Conservation (phyloP, 2,888 invertebrate genomes). For the Drosophila sordidula region DNA sequence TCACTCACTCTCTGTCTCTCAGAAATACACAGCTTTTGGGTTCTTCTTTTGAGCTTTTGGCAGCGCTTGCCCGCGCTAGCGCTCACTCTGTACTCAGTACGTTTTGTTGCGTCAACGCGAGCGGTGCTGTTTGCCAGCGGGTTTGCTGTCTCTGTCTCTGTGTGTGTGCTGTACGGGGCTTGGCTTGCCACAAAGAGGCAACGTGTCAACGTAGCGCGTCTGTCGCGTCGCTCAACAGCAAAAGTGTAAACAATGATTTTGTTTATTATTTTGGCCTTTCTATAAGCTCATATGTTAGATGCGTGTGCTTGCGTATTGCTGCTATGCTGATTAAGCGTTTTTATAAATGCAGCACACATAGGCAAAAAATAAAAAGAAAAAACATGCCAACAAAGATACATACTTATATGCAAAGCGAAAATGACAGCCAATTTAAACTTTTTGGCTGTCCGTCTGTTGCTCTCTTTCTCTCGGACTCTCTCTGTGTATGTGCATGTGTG, state of each 20-base stretch:
- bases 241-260: conserved; percentile 72
- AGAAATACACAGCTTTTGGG: conserved; percentile 35
- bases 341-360: conserved; percentile 50
- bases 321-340: conserved; percentile 52
- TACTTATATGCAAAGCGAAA: conserved; percentile 28
- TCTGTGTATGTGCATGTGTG: conserved; percentile 12
- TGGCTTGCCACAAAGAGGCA: conserved; percentile 69
- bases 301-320: conserved; percentile 1
- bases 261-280: conserved; percentile 45
- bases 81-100: conserved; percentile 47
- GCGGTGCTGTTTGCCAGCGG: conserved; percentile 41
- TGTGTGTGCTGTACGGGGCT: conserved; percentile 48
- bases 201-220: conserved; percentile 63
- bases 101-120: conserved; percentile 53
- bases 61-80: conserved; percentile 16
- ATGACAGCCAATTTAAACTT: conserved; percentile 62
- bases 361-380: conserved; percentile 9
- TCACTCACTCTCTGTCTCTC: conserved; percentile 11
- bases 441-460: conserved; percentile 33
- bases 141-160: conserved; percentile 19
- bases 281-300: conserved; percentile 19
- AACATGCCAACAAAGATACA: conserved; percentile 17
- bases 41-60: conserved; percentile 53
- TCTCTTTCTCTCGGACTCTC: conserved; percentile 17
- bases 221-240: conserved; percentile 36